phyloP scores from a whole-genome alignment of 2,888 invertebrate species.

The Hydriomena furcata region DNA sequence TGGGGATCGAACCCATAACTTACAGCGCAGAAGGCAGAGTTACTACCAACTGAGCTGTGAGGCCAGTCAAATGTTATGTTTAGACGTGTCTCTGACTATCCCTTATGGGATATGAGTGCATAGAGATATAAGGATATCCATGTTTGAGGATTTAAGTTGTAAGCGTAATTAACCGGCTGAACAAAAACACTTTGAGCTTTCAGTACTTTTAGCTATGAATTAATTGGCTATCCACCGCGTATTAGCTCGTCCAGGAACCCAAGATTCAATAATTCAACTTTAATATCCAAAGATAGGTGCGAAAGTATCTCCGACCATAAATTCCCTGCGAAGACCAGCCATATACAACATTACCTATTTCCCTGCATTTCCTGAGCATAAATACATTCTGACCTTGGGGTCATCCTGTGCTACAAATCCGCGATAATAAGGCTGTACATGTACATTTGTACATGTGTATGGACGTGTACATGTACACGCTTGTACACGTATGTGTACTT shows the following conservation, averaged over 20 bases:
- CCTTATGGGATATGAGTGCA: no score
- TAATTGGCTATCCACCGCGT: no score
- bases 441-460: slow-evolving; percentile 7
- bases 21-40: no score
- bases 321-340: slow-evolving; percentile 15
- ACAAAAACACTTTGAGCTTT: no score
- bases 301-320: slow-evolving; percentile 23
- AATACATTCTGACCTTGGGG: slow-evolving; percentile 30
- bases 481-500: slow-evolving; percentile 18
- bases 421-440: slow-evolving; percentile 29
- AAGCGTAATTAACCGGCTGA: no score
- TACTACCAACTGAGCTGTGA: no score
- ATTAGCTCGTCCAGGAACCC: neutral
- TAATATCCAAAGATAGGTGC: slow-evolving; percentile 31
- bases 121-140: no score
- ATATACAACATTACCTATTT: slow-evolving; percentile 28
- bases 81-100: no score
- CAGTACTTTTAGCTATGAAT: no score
- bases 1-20: no score
- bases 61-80: no score
- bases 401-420: slow-evolving; percentile 35
- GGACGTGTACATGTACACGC: slow-evolving; percentile 5
- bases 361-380: slow-evolving; percentile 24
- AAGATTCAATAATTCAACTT: slow-evolving; percentile 29
- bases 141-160: no score